These are phyloP conservation scores for Tenthredo mesomela DNA, from an alignment of 2,888 invertebrate genomes.

Conservation along the genomic window DNA sequence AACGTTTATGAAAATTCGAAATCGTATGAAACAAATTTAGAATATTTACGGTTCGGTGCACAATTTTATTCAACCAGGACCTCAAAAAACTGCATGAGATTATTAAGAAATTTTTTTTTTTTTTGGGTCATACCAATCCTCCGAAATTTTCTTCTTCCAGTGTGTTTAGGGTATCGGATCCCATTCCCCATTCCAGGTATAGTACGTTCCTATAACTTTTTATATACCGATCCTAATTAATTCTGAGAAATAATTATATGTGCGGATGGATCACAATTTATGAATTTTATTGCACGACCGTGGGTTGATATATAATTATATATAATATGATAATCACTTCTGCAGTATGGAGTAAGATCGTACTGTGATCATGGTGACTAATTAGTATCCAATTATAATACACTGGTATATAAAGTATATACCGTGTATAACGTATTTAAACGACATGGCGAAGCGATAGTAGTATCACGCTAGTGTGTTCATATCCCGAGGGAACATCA, in stretches of 20 bases:
- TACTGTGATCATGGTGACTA: neutral
- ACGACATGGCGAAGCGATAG: neutral
- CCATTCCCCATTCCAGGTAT: too few species aligned
- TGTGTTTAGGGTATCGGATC: too few species aligned
- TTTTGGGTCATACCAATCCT: neutral
- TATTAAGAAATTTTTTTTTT: neutral
- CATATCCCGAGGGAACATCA: constrained; percentile 26
- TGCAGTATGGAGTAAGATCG: neutral
- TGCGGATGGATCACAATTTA: neutral
- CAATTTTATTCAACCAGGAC: too few species aligned
- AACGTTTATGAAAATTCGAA: too few species aligned
- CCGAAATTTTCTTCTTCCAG: neutral
- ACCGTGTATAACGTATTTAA: too few species aligned
- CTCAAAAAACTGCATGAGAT: neutral
- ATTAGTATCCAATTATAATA: constrained; percentile 1
- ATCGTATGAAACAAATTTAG: too few species aligned
- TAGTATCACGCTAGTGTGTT: neutral
- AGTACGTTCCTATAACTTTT: neutral
- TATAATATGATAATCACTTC: neutral
- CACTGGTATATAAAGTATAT: neutral
- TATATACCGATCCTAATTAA: neutral
- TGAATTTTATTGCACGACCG: neutral
- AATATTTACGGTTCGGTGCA: too few species aligned
- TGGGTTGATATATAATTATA: too few species aligned
- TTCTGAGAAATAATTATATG: neutral